Conservation (phyloP, 2,888 invertebrate genomes). For the Tillus elongatus region DNA sequence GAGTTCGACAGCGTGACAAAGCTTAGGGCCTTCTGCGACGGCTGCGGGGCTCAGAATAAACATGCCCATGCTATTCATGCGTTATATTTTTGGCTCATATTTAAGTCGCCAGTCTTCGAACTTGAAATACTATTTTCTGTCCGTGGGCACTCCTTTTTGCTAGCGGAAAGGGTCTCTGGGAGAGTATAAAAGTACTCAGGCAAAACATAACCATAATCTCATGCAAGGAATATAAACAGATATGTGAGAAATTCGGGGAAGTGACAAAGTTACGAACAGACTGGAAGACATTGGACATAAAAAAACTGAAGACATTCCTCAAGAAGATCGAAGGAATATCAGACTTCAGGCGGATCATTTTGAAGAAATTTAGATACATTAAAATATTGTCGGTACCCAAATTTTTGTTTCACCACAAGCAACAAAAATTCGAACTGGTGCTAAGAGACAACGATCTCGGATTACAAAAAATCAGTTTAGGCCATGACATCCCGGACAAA, state of each 20-base stretch:
- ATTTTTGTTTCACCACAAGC: slow-evolving; percentile 1
- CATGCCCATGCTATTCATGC: too few species aligned
- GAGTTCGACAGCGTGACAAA: too few species aligned
- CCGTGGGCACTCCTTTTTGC: too few species aligned
- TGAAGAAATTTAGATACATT: not conserved
- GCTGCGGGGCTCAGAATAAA: too few species aligned
- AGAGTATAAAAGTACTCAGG: not conserved
- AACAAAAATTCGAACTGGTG: not conserved
- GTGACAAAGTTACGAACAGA: not conserved
- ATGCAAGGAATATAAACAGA: slow-evolving; percentile 1
- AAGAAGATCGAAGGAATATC: slow-evolving; percentile 2
- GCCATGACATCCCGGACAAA: slow-evolving; percentile 1
- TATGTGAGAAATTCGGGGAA: not conserved
- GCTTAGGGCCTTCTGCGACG: too few species aligned
- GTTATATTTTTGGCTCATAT: too few species aligned
- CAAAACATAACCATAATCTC: not conserved
- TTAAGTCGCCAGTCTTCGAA: too few species aligned
- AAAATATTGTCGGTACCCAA: slow-evolving; percentile 2
- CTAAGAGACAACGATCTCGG: not conserved
- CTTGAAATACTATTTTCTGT: too few species aligned
- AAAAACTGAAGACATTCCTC: slow-evolving; percentile 1
- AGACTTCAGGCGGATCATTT: not conserved
- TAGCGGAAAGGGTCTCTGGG: too few species aligned
- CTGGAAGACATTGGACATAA: slow-evolving; percentile 3
- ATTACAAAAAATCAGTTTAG: slow-evolving; percentile 1